Evolutionary conservation across 2,888 invertebrate genomes (phyloP), one percentile per base, ranked within the genome.

Genomic region (Rhyacophila evoluta): DNA sequence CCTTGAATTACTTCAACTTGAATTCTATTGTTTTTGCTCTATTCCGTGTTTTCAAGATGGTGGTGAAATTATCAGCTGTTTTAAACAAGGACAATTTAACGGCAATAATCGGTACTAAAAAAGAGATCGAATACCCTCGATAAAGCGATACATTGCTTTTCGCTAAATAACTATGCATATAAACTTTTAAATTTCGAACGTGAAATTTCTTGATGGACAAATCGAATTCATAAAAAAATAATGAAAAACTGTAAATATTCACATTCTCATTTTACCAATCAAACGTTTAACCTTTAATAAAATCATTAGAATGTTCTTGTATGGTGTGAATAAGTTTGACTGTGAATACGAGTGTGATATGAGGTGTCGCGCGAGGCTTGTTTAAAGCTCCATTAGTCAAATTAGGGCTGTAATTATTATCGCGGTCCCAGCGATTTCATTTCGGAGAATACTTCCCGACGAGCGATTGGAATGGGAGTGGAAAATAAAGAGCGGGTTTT

Each of bases 351-450:
- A 12, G 27, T n/a, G 36, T 29, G 25, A 33, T 37, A 68, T 76
- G 41, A 79, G 72, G 79, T 79, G 80, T 75, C 74, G 75, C 39
- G 25, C 71, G 39, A 55, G 77, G n/a, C 75, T 72, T 78, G 72
- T 78, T 81, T 78, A 73, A 80, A 38, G 74, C 69, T 15, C 76
- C 75, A 81, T 78, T 81, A 81, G 81, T 81, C 81, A 78, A 81
- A 81, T 81, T 81, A 81, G 74, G 76, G 72, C 74, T 76, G 72
- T 78, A 81, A 78, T 81, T 81, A 75, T 33, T 69, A 76, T 75
- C 78, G 71, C 79, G 72, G 27, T 75, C 75, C 41, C 27, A 71
- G 39, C 72, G 78, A 74, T 29, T 70, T 68, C 25, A 33, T 27
- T 12, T 11, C 29, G 72, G 27, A 10, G 38, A 41, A 37, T 25